Evolutionary conservation across 1,140 invertebrate genomes (phyloP).

Genomic region (Musca domestica): DNA sequence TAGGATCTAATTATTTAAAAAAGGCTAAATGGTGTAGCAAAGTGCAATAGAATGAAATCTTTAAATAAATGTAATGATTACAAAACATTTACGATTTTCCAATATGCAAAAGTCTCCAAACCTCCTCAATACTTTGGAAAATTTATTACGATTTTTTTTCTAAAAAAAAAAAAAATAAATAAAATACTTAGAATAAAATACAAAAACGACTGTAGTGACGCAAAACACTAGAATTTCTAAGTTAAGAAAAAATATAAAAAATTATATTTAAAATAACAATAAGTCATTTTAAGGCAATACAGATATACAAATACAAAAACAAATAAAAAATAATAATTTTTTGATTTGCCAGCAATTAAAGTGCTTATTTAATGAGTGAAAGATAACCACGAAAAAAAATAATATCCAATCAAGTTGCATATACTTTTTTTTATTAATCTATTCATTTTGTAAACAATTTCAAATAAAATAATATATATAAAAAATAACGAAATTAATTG

Average conservation of each 20-base stretch:
- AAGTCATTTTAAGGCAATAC: background rate
- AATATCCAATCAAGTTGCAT: background rate
- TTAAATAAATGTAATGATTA: too few relatives aligned
- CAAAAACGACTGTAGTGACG: background rate
- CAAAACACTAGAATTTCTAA: slow-evolving; percentile 4
- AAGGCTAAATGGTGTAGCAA: background rate
- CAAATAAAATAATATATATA: too few relatives aligned
- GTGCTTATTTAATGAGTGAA: too few relatives aligned
- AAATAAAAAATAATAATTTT: slow-evolving; percentile 1
- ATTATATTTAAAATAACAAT: background rate
- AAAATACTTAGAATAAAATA: background rate
- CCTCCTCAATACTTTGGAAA: background rate
- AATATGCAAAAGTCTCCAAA: slow-evolving; percentile 14
- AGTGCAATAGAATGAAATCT: background rate
- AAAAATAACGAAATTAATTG: background rate
- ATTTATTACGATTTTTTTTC: background rate
- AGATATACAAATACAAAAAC: background rate
- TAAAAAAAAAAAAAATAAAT: background rate
- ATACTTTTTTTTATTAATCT: too few relatives aligned
- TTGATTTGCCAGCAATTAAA: background rate
- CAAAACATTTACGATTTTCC: background rate
- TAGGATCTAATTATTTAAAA: too few relatives aligned
- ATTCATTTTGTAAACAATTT: too few relatives aligned
- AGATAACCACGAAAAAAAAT: background rate
- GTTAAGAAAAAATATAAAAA: background rate